Evolutionary conservation across 1,140 invertebrate genomes (phyloP).

Genomic region (Mylabris phalerata): DNA sequence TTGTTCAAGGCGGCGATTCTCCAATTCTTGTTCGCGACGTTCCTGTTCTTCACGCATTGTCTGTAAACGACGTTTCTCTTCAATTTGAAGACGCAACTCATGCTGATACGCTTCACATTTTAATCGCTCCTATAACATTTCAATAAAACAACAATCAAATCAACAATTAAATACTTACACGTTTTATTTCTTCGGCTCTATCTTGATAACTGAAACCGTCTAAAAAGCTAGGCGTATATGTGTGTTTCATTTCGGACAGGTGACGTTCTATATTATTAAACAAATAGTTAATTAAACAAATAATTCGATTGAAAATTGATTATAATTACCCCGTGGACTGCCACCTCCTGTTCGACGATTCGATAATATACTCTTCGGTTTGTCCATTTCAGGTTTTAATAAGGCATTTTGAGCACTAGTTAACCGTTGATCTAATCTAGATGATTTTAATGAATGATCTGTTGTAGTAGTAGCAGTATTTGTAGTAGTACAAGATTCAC

Average conservation of each 20-base stretch:
- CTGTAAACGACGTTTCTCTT: conserved; percentile 37
- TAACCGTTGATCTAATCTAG: conserved; percentile 29
- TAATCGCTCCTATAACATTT: conserved; percentile 31
- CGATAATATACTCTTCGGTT: conserved; percentile 37
- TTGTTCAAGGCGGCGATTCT: conserved; percentile 49
- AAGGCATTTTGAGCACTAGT: conserved; percentile 33
- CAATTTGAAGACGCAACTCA: conserved; percentile 38
- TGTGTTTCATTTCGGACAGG: conserved; percentile 33
- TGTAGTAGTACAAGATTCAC: background rate
- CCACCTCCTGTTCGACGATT: conserved; percentile 27
- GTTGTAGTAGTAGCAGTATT: background rate
- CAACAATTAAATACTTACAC: conserved; percentile 21
- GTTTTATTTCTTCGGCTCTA: conserved; percentile 34
- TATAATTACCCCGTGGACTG: conserved; percentile 41
- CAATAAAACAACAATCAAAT: background rate
- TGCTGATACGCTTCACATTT: conserved; percentile 39
- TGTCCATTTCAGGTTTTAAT: conserved; percentile 33
- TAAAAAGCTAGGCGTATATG: conserved; percentile 33
- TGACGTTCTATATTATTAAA: conserved; percentile 25
- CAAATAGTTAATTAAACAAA: conserved; percentile 1
- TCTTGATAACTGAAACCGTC: conserved; percentile 39
- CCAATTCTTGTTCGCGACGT: conserved; percentile 43
- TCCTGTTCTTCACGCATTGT: conserved; percentile 39
- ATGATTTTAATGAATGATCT: background rate
- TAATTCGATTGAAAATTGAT: no score